Evolutionary conservation across 92 coral and sea anemone genomes (phyloP).

Genomic region (Epizoanthus ramosus): DNA sequence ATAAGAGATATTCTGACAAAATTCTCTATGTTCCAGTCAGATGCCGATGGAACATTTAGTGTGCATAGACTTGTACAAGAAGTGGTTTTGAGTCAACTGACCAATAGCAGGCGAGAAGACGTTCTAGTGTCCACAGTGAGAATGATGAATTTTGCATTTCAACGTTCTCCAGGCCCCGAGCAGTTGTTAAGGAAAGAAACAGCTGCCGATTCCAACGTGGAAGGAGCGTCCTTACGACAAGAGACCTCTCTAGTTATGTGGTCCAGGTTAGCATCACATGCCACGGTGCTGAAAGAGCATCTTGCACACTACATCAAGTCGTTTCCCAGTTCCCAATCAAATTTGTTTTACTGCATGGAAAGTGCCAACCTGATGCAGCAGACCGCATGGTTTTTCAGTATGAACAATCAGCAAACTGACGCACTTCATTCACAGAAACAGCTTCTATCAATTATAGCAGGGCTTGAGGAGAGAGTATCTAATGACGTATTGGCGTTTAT

Average conservation of each 20-base stretch:
- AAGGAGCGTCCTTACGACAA: background rate
- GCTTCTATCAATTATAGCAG: background rate
- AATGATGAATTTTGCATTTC: slow-evolving; percentile 39
- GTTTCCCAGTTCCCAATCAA: background rate
- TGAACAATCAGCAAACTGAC: slow-evolving; percentile 19
- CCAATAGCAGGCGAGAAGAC: background rate
- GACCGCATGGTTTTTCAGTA: slow-evolving; percentile 5
- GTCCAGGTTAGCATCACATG: slow-evolving; percentile 21
- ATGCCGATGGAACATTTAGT: background rate
- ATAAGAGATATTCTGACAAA: slow-evolving; percentile 14
- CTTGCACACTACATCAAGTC: background rate
- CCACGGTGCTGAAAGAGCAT: slow-evolving; percentile 2
- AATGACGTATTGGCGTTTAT: background rate
- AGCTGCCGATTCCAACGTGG: background rate
- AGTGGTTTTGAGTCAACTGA: slow-evolving; percentile 8
- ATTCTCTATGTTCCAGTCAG: slow-evolving; percentile 40
- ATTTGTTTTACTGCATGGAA: slow-evolving; percentile 16
- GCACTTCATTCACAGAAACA: slow-evolving; percentile 23
- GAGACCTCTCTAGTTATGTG: background rate
- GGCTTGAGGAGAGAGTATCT: background rate
- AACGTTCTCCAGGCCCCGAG: slow-evolving; percentile 3
- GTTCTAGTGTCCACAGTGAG: slow-evolving; percentile 14
- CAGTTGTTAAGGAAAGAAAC: background rate
- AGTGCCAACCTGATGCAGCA: slow-evolving; percentile 16
- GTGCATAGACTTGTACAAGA: slow-evolving; percentile 52